These are phyloP conservation scores for Cydia splendana DNA, from an alignment of 1,140 invertebrate species.

Conservation along the genomic window DNA sequence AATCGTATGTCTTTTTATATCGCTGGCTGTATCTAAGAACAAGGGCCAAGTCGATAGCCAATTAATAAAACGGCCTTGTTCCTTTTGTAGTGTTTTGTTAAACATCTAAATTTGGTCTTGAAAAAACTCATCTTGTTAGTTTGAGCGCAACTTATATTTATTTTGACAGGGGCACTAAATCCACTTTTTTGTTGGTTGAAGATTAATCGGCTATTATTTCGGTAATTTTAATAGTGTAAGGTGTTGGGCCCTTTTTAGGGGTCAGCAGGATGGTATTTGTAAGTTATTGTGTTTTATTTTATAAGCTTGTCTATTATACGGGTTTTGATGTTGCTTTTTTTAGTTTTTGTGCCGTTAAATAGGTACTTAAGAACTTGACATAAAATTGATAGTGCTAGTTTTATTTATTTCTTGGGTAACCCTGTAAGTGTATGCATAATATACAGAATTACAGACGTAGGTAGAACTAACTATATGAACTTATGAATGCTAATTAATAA, in stretches of 20 bases:
- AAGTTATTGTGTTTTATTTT: background rate
- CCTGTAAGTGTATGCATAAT: no score
- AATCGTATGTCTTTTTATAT: background rate
- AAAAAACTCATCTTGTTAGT: constrained; percentile 47
- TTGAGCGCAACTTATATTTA: constrained; percentile 55
- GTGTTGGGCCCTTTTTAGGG: constrained; percentile 53
- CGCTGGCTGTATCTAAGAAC: constrained; percentile 40
- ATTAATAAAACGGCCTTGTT: constrained; percentile 63
- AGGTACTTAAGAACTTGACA: no score
- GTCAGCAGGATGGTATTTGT: constrained; percentile 14
- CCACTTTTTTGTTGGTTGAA: constrained; percentile 58
- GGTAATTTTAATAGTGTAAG: constrained; percentile 70
- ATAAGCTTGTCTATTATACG: background rate
- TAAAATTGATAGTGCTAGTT: no score
- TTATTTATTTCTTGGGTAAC: no score
- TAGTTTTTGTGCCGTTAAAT: no score
- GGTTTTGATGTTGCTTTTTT: background rate
- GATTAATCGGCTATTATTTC: constrained; percentile 76
- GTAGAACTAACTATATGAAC: no score
- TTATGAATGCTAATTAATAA: no score
- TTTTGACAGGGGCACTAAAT: constrained; percentile 70
- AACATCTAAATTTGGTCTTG: constrained; percentile 73
- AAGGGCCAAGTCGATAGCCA: constrained; percentile 57
- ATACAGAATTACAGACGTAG: no score
- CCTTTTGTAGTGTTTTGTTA: constrained; percentile 70